Evolutionary conservation across 2,888 invertebrate species (phyloP).

Genomic region (Odontocolon sp.): DNA sequence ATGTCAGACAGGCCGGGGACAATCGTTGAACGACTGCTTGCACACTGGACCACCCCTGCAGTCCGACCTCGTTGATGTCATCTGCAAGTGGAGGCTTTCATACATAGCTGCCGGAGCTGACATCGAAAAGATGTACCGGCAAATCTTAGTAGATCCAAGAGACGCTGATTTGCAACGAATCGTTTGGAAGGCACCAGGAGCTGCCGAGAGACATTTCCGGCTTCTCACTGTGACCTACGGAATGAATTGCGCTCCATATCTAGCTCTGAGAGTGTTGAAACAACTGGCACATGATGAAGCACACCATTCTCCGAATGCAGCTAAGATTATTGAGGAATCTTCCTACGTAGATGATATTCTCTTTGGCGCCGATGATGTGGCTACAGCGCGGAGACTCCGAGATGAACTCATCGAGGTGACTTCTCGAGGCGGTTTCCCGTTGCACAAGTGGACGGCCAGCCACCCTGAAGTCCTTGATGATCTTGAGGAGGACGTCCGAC

Average conservation of each 20-base stretch:
- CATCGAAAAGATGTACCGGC: conserved; percentile 15
- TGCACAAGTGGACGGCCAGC: too few species aligned
- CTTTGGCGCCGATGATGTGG: conserved; percentile 2
- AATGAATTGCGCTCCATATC: background rate
- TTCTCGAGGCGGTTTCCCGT: too few species aligned
- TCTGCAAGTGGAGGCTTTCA: conserved; percentile 28
- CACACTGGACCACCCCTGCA: background rate
- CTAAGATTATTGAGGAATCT: background rate
- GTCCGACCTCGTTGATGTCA: background rate
- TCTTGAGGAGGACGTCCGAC: too few species aligned
- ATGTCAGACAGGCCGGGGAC: background rate
- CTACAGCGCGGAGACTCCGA: too few species aligned
- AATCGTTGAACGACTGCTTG: background rate
- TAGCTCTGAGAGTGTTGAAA: background rate
- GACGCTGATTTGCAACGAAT: conserved; percentile 1
- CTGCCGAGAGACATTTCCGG: too few species aligned
- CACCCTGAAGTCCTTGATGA: too few species aligned
- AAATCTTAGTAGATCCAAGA: background rate
- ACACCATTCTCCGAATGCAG: background rate
- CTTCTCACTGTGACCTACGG: conserved; percentile 13
- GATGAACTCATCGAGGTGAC: too few species aligned
- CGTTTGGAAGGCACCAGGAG: background rate
- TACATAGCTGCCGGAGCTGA: conserved; percentile 26
- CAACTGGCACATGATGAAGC: conserved; percentile 30
- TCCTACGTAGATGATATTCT: conserved; percentile 25